Base-by-base conservation (phyloP, 1,140 invertebrate genomes). In the Hycleus cichorii region DNA sequence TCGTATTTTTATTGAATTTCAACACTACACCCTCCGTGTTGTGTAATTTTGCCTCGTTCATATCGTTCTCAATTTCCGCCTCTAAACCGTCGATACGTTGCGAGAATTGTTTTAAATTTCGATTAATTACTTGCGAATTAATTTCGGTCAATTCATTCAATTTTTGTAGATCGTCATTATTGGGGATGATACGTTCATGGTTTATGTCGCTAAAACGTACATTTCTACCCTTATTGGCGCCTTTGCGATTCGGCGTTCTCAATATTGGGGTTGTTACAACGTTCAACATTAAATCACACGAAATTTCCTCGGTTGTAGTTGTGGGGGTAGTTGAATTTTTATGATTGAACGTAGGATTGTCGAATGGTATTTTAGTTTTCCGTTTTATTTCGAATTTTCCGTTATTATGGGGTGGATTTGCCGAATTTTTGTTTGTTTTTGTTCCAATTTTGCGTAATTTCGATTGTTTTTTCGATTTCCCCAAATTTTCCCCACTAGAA, bases 61-160 rank as follows among this genome's bases (percentile, higher is more conserved):
- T 68, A 27, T 69, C 66, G 49, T 72, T 72, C 50, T 72, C 70
- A 4, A 72, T 62, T 59, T 70, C 64, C 2, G 70, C 70, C 50
- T 72, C 63, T 45, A 58, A 72, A 18, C 26, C 56, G 10, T 72
- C 69, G 9, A 72, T 55, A 26, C 52, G 63, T 47, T 65, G 62
- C 4, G 63, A 54, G 8, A 72, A 64, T 10, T 56, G 49, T 9
- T 51, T 45, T n/a, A 57, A 24, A 26, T 55, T 43, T 39, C 58
- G 47, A 24, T 52, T 39, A 11, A 63, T 60, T 0, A 63, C 53
- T 49, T 46, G 42, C 2, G 46, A 54, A 40, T 68, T 60, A 9
- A 66, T 58, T 47, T 66, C 62, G 38, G 60, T 57, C 32, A 69
- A 49, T 40, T 69, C 64, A 47, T 65, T 64, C 10, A 59, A 9